Conservation (phyloP, 2,113 vertebrate genomes). For the Sander vitreus region DNA sequence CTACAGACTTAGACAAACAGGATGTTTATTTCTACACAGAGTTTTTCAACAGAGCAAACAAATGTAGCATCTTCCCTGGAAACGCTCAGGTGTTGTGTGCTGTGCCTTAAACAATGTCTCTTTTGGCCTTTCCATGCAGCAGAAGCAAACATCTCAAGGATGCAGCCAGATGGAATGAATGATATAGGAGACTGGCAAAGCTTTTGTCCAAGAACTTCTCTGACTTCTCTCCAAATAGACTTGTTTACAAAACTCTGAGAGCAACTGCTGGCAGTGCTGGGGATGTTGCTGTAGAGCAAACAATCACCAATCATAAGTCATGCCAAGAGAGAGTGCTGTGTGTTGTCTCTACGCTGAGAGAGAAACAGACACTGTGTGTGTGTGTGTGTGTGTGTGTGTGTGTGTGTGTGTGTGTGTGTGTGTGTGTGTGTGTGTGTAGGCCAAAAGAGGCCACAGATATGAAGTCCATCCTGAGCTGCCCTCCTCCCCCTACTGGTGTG, state of each 20-base stretch:
- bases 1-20: neutral
- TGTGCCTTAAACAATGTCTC: neutral
- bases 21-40: neutral
- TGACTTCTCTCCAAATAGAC: constrained; percentile 52
- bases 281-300: constrained; percentile 27
- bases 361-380: neutral
- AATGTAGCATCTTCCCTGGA: constrained; percentile 7
- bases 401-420: constrained; percentile 6
- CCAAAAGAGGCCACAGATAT: neutral
- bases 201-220: constrained; percentile 53
- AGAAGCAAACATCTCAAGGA: constrained; percentile 57
- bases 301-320: constrained; percentile 49
- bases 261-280: constrained; percentile 34
- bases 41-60: constrained; percentile 1
- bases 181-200: constrained; percentile 45
- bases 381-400: constrained; percentile 15
- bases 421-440: neutral
- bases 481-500: constrained; percentile 61
- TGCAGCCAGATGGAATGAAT: constrained; percentile 55
- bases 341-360: neutral
- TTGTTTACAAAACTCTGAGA: constrained; percentile 57
- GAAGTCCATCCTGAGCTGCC: constrained; percentile 20
- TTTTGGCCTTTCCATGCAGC: constrained; percentile 37
- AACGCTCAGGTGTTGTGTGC: constrained; percentile 20
- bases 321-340: constrained; percentile 17